Evolutionary conservation across 2,113 vertebrate species (phyloP), one percentile per base, ranked within the genome.

Genomic region (Sinocyclocheilus anshuiensis): DNA sequence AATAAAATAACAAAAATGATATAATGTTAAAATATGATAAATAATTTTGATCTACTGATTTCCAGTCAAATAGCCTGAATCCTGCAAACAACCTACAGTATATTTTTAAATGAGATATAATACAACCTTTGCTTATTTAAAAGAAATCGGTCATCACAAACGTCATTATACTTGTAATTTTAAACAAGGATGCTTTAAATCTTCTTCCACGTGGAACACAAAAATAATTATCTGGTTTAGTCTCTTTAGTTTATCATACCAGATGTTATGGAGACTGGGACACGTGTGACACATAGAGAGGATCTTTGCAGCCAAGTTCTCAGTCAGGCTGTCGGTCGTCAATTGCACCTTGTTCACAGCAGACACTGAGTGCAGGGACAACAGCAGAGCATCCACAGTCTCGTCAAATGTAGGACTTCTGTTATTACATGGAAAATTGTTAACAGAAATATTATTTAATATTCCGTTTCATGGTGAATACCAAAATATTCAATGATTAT

Each of bases 201-300:
- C 48, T 13, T 50, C 8, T 50, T 50, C 24, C 13, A 33, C 3
- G 29, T 33, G 26, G 26, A 67, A 67, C 16, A 59, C 65, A 69
- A 33, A 69, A 0, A 4, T 6, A 39, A 7, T 39, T 45, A 45
- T 11, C 45, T 50, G 4, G 48, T 50, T 16, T 4, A 39, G 13
- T 53, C 26, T 39, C 29, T 74, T 45, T 20, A 4, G 50, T 72
- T 79, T 80, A 11, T 74, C 84, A 63, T 71, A 86, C 84, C 84
- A 10, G 84, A 80, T 6, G 12, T 22, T 22, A 26, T 22, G 20
- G 6, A 80, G 63, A 42, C 29, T 67, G 45, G 18, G n/a, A 42
- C 24, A 69, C 15, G 18, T 8, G 11, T 85, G 20, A 79, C 61
- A 85, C 75, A 85, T 61, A 4, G 20, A 50, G 26, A 85, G 6